phyloP scores from a whole-genome alignment of 2,797 vertebrate species.

The Phaenicophaeus curvirostris region DNA sequence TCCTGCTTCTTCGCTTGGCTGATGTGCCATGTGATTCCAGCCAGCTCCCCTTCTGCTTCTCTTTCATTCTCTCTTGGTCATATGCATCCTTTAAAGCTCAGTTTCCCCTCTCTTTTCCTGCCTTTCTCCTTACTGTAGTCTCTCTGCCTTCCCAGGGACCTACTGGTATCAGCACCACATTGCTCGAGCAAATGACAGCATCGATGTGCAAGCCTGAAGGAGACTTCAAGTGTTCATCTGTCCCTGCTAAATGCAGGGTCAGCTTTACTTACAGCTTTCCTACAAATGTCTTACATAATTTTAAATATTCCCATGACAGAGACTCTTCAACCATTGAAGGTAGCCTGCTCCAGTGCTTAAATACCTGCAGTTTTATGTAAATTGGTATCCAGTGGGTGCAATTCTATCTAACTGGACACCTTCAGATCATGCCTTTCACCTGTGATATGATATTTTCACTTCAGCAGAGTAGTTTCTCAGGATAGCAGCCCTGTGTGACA shows the following conservation, averaged over 20 bases:
- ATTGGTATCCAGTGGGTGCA: neutral
- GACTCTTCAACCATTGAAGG: neutral
- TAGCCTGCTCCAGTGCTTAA: neutral
- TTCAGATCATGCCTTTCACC: neutral
- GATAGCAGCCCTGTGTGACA: neutral
- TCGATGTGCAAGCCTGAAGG: neutral
- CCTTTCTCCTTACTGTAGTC: neutral
- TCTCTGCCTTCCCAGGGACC: neutral
- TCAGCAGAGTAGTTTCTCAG: neutral
- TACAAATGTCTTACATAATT: neutral
- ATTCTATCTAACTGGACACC: neutral
- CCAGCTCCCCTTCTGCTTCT: neutral
- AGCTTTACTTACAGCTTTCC: neutral
- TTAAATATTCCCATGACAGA: neutral
- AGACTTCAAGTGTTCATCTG: neutral
- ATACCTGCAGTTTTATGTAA: neutral
- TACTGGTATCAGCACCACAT: neutral
- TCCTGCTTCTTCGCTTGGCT: neutral
- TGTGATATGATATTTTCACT: neutral
- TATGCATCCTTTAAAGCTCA: neutral
- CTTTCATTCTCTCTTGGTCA: neutral
- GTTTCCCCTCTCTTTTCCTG: neutral
- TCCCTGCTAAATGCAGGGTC: neutral
- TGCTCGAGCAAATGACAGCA: neutral
- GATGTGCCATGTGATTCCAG: neutral